Base-by-base conservation (phyloP, 2,888 invertebrate species). In the Diploptera punctata region DNA sequence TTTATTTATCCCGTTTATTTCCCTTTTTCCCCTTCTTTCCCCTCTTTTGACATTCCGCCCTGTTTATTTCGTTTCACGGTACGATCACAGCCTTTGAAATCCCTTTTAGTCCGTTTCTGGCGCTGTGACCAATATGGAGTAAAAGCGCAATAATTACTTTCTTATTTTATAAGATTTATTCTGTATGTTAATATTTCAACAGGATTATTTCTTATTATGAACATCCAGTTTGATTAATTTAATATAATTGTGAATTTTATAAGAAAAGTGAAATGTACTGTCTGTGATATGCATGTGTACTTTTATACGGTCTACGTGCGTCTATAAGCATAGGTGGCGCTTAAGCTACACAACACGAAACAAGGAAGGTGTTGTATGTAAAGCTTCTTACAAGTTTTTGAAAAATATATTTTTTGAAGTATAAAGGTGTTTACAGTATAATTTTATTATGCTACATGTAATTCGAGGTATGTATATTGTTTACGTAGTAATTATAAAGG, bases 301-400 rank as follows among this genome's bases (percentile, higher is more conserved):
- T 26, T n/a, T 24, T 29, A 33, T 52, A 16, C 18, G 52, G 75
- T 67, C 75, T 73, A 75, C 75, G 75, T 75, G 75, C 73, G 44
- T 71, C 44, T 69, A 29, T 57, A 26, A 61, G 70, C 67, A 67
- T 72, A 68, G 75, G 75, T 73, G 67, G 75, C 73, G 75, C 71
- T 54, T 21, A 24, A 65, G 29, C n/a, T 60, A 38, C 9, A 19
- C 26, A 67, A 71, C 68, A 71, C 62, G 71, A 73, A 74, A 71
- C 68, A 49, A 71, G 70, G 73, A 67, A 71, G 73, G 68, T 69
- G 74, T 72, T 49, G 65, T 71, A 44, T 44, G 74, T 74, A 62
- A 44, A 54, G 62, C 67, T 21, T 61, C 43, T 65, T 57, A 10
- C 10, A 70, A 62, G 43, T 71, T 74, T 68, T 47, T 31, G 44